Conservation (phyloP, 2,797 vertebrate species). For the Rhynchonycteris naso region DNA sequence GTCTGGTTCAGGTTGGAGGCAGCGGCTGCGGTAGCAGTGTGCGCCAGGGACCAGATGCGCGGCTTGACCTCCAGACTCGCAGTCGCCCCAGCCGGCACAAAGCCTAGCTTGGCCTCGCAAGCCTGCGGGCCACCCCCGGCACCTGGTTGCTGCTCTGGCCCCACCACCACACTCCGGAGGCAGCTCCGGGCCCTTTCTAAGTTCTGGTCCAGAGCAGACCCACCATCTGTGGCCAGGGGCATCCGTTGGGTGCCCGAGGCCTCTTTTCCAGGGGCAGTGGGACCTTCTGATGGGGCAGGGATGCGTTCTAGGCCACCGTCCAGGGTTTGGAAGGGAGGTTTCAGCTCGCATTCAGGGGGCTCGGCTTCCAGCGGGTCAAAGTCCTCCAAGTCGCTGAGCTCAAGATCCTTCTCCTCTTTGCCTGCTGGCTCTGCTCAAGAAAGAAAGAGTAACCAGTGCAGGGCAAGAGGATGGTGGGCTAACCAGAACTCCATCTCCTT, state of each 20-base stretch:
- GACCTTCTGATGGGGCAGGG: conserved; percentile 85
- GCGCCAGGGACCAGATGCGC: conserved; percentile 97
- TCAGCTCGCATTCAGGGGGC: conserved; percentile 94
- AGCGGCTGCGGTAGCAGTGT: conserved; percentile 90
- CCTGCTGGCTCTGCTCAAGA: conserved; percentile 85
- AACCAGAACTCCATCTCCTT: background rate
- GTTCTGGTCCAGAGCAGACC: conserved; percentile 85
- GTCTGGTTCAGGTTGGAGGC: conserved; percentile 95
- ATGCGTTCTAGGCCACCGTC: conserved; percentile 88
- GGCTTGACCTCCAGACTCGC: conserved; percentile 94
- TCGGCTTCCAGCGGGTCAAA: conserved; percentile 95
- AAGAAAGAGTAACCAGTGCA: background rate
- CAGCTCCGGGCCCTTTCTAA: conserved; percentile 91
- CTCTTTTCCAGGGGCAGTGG: conserved; percentile 83
- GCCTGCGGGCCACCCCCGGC: conserved; percentile 83
- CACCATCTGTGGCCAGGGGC: conserved; percentile 80
- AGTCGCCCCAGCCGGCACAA: conserved; percentile 86
- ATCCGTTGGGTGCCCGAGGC: conserved; percentile 85
- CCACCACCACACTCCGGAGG: conserved; percentile 88
- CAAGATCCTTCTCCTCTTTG: conserved; percentile 94
- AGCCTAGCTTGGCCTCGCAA: conserved; percentile 91
- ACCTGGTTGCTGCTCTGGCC: conserved; percentile 88
- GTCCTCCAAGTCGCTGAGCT: conserved; percentile 96
- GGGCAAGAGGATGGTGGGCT: background rate
- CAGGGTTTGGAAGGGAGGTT: conserved; percentile 88